phyloP scores from a whole-genome alignment of 2,888 invertebrate species.

The Brassicogethes aeneus region DNA sequence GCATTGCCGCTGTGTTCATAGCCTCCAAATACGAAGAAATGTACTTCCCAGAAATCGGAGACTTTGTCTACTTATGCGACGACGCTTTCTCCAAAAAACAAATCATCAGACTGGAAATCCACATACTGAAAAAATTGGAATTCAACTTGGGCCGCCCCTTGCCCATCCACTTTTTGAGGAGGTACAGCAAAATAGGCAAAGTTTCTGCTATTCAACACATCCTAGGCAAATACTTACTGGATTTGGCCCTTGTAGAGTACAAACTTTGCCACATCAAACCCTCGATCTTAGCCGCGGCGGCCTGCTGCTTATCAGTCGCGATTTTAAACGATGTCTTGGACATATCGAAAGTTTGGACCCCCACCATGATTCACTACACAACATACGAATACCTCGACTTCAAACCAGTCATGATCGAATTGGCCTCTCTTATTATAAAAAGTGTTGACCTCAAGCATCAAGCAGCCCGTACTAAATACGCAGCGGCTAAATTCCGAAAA shows the following conservation, averaged over 20 bases:
- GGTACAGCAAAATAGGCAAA: slow-evolving; percentile 54
- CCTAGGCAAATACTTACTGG: slow-evolving; percentile 83
- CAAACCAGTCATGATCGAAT: slow-evolving; percentile 54
- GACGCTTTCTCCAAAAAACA: slow-evolving; percentile 72
- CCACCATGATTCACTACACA: slow-evolving; percentile 67
- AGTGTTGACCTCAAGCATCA: slow-evolving; percentile 64
- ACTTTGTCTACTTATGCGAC: slow-evolving; percentile 89
- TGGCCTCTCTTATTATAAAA: slow-evolving; percentile 60
- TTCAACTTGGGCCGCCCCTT: slow-evolving; percentile 81
- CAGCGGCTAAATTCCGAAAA: slow-evolving; percentile 48
- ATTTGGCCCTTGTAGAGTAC: slow-evolving; percentile 75
- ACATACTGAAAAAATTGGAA: slow-evolving; percentile 65
- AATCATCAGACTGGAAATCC: slow-evolving; percentile 73
- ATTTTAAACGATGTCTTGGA: slow-evolving; percentile 45
- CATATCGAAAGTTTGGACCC: slow-evolving; percentile 56
- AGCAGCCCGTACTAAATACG: slow-evolving; percentile 61
- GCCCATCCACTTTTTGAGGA: slow-evolving; percentile 80
- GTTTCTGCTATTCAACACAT: slow-evolving; percentile 46
- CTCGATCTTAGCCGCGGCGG: slow-evolving; percentile 75
- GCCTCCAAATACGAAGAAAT: slow-evolving; percentile 95
- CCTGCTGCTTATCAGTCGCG: slow-evolving; percentile 61
- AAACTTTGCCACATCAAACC: slow-evolving; percentile 68
- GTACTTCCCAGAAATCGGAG: slow-evolving; percentile 74
- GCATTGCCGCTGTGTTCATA: slow-evolving; percentile 80
- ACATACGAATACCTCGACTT: slow-evolving; percentile 62